Evolutionary conservation across 2,113 vertebrate genomes (phyloP), one percentile per base, ranked within the genome.

Genomic region (Psittacula cyanocephala): DNA sequence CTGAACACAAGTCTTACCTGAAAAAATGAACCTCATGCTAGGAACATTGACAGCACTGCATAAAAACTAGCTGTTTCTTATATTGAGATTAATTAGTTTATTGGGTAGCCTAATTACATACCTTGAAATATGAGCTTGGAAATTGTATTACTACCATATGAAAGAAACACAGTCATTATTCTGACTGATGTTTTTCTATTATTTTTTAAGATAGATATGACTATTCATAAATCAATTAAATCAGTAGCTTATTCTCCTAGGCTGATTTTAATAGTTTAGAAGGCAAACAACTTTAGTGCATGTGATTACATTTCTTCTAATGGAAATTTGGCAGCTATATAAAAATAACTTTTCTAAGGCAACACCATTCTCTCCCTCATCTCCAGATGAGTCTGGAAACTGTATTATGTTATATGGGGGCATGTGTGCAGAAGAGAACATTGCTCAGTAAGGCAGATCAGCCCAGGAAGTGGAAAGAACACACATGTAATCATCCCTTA

Each of bases 141-240:
- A 89, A 87, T 62, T 52, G 44, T 57, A 92, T 95, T 84, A 72
- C 24, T 91, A 78, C n/a, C 62, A 25, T 46, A 41, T 13, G 43
- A 81, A 79, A 79, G 65, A 72, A 94, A 72, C 17, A 69, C 4
- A 27, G 49, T 46, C 22, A 68, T 68, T 90, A 18, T 76, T 91
- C 63, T 91, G 53, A 81, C 44, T 68, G 81, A 91, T 89, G 37
- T 22, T 15, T 91, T 77, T 93, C 88, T 91, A 6, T 89, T 69
- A 20, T 71, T 87, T 84, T 83, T 91, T 76, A 31, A 79, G 62
- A 81, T 37, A 92, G 72, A 72, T 67, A 85, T 70, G 53, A 92
- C 80, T 95, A 84, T 49, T 79, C 83, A 93, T 91, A 93, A 93
- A 96, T 79, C 91, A 81, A 76, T 76, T 86, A 69, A 79, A 88